Conservation (phyloP, 2,113 vertebrate genomes). For the Dissostichus mawsoni region DNA sequence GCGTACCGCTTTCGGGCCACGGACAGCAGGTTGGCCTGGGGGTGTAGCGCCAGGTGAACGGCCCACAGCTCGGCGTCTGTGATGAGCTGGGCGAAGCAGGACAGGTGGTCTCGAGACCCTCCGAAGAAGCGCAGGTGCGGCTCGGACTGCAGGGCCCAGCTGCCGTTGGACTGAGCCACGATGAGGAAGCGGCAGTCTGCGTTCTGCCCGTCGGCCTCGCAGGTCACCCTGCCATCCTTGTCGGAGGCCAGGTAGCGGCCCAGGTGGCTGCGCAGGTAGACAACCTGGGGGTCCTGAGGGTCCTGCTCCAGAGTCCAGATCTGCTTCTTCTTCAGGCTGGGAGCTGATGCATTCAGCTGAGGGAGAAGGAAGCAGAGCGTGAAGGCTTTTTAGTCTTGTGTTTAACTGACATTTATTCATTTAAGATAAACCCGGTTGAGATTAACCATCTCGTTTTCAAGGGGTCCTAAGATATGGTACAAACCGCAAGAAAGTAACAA, state of each 20-base stretch:
- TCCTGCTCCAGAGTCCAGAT: slow-evolving; percentile 95
- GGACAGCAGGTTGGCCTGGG: slow-evolving; percentile 93
- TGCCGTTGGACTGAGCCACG: slow-evolving; percentile 92
- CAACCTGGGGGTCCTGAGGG: slow-evolving; percentile 87
- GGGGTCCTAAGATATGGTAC: no score
- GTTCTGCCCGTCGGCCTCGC: slow-evolving; percentile 88
- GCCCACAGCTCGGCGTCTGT: slow-evolving; percentile 93
- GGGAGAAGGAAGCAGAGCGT: not conserved
- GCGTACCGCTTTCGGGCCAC: slow-evolving; percentile 94
- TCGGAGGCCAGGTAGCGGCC: slow-evolving; percentile 93
- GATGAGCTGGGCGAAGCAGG: slow-evolving; percentile 93
- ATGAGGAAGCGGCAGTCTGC: slow-evolving; percentile 90
- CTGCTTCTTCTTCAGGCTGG: slow-evolving; percentile 95
- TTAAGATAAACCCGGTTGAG: no score
- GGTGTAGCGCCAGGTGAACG: slow-evolving; percentile 94
- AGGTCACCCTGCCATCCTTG: slow-evolving; percentile 92
- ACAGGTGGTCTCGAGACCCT: slow-evolving; percentile 89
- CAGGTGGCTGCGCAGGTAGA: slow-evolving; percentile 93
- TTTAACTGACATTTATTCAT: no score
- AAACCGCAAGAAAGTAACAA: no score
- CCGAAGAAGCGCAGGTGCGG: slow-evolving; percentile 93
- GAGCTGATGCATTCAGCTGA: slow-evolving; percentile 91
- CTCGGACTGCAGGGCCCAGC: slow-evolving; percentile 94
- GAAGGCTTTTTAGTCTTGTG: not conserved
- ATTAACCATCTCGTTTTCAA: no score